These are phyloP conservation scores for Bruchidius siliquastri DNA, from an alignment of 2,888 invertebrate species.

Conservation along the genomic window DNA sequence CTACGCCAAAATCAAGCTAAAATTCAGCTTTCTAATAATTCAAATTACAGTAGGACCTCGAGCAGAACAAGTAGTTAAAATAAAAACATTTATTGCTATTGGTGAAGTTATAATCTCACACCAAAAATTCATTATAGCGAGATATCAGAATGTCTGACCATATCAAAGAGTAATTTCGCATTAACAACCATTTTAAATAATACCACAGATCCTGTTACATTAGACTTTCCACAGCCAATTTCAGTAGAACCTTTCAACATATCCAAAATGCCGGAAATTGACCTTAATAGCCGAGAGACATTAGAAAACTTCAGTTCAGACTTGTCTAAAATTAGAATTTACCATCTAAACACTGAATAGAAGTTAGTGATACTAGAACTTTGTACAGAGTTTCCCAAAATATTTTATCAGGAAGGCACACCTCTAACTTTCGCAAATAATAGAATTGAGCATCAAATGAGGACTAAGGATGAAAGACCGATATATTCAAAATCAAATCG, in stretches of 20 bases:
- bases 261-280: background rate
- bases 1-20: background rate
- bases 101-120: slow-evolving; percentile 4
- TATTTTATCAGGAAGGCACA: no score
- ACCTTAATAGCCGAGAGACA: background rate
- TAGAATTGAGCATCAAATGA: no score
- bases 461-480: no score
- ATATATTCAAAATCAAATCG: no score
- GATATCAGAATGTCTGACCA: slow-evolving; percentile 12
- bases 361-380: no score
- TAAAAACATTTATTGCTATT: slow-evolving; percentile 7
- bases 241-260: background rate
- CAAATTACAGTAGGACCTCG: slow-evolving; percentile 4
- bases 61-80: slow-evolving; percentile 11
- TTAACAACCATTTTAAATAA: slow-evolving; percentile 16
- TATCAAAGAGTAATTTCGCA: slow-evolving; percentile 9
- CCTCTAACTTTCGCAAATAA: no score
- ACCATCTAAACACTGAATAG: background rate
- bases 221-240: slow-evolving; percentile 3
- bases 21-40: background rate
- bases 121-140: slow-evolving; percentile 8
- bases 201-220: slow-evolving; percentile 3
- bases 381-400: no score
- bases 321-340: background rate
- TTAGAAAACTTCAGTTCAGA: background rate